Conservation (phyloP, 2,888 invertebrate genomes). For the Tachystola acroxantha region DNA sequence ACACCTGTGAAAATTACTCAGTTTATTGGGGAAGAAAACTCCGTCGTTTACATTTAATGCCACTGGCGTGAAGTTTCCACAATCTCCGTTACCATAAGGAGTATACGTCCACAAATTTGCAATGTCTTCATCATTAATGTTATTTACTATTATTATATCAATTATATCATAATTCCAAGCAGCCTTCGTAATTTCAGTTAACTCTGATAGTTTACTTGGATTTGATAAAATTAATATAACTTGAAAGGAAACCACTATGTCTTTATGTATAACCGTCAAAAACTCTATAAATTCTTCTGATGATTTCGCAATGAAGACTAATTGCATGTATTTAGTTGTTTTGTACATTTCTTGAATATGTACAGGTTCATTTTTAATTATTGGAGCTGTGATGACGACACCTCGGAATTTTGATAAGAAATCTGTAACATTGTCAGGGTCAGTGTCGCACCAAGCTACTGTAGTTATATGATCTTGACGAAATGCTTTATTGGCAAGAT, state of each 20-base stretch:
- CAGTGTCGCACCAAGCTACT: slow-evolving; percentile 30
- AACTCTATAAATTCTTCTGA: slow-evolving; percentile 32
- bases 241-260: slow-evolving; percentile 26
- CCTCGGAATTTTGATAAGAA: slow-evolving; percentile 32
- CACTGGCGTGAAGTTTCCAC: slow-evolving; percentile 34
- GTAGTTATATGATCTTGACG: slow-evolving; percentile 23
- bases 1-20: slow-evolving; percentile 42
- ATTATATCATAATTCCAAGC: slow-evolving; percentile 40
- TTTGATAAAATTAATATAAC: slow-evolving; percentile 33
- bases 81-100: slow-evolving; percentile 35
- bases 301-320: slow-evolving; percentile 32
- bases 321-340: slow-evolving; percentile 29
- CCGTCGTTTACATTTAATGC: slow-evolving; percentile 18
- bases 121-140: slow-evolving; percentile 13
- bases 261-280: slow-evolving; percentile 23
- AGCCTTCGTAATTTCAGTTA: slow-evolving; percentile 25
- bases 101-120: slow-evolving; percentile 35
- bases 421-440: slow-evolving; percentile 19
- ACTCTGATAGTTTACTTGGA: slow-evolving; percentile 11
- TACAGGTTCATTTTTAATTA: slow-evolving; percentile 17
- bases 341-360: slow-evolving; percentile 15
- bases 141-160: slow-evolving; percentile 38
- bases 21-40: slow-evolving; percentile 45
- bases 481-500: slow-evolving; percentile 32
- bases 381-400: slow-evolving; percentile 22